Percentiles rank a stretch among this genome's conserved stretches.
These are phyloP conservation scores for Brienomyrus longianalis DNA, from an alignment of 2,113 vertebrate genomes.

Conservation along the genomic window DNA sequence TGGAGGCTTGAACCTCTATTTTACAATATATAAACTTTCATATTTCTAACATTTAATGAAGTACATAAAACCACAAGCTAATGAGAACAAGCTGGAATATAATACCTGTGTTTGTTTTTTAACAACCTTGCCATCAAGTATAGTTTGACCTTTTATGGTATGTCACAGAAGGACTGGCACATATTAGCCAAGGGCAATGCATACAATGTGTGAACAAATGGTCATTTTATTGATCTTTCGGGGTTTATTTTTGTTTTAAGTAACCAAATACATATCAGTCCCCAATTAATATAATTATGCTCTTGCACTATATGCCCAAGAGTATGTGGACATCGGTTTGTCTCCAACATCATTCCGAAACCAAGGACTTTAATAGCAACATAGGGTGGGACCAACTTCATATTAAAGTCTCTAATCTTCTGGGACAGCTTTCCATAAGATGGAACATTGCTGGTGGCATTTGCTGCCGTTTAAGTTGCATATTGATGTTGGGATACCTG, in stretches of 20 bases:
- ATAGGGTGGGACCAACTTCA: not conserved
- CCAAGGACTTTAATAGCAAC: too few relatives aligned
- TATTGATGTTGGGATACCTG: not conserved
- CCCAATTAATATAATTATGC: not conserved
- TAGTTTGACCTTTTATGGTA: not conserved
- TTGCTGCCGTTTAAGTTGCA: not conserved
- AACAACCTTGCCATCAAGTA: not conserved
- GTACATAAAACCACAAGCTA: not conserved
- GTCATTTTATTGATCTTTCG: not conserved
- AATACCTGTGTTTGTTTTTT: not conserved
- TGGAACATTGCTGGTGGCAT: not conserved
- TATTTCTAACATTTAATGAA: not conserved
- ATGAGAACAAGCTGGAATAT: not conserved
- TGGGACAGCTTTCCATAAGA: not conserved
- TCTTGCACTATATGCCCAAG: not conserved
- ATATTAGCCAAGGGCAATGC: not conserved
- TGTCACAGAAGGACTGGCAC: too few relatives aligned
- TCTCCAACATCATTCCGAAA: not conserved
- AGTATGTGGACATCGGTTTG: not conserved
- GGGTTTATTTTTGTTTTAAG: not conserved
- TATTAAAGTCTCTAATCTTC: not conserved
- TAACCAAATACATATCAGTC: not conserved
- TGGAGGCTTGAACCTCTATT: not conserved
- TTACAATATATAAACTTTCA: constrained; percentile 22
- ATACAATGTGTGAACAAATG: not conserved